Conservation (phyloP, 2,888 invertebrate species). For the Alcis repandata region DNA sequence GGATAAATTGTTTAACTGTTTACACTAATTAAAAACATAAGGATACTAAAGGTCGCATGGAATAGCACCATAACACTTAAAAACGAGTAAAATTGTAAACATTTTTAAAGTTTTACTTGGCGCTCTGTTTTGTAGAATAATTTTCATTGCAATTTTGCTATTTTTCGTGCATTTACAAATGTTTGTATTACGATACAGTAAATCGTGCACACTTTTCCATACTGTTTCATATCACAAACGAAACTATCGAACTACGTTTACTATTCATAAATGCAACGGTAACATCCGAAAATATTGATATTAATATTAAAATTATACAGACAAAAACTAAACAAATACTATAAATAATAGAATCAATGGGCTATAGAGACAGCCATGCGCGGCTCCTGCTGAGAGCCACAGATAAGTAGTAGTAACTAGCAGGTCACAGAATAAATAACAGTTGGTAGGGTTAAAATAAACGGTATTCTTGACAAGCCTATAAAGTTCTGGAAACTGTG, state of each 20-base stretch:
- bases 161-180: no score
- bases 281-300: slow-evolving; percentile 30
- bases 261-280: slow-evolving; percentile 38
- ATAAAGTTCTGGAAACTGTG: no score
- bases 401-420: neutral
- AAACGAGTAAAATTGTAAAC: no score
- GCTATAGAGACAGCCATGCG: slow-evolving; percentile 12
- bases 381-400: slow-evolving; percentile 24
- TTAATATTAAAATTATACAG: slow-evolving; percentile 30
- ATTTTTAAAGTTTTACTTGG: no score
- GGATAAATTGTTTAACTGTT: no score
- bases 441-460: neutral
- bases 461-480: neutral
- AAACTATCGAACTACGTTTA: slow-evolving; percentile 5
- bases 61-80: no score
- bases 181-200: no score
- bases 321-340: slow-evolving; percentile 28
- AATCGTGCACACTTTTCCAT: neutral
- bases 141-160: no score
- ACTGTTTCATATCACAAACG: neutral
- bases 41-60: no score
- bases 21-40: no score
- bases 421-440: neutral
- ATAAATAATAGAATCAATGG: slow-evolving; percentile 35
- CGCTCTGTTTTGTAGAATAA: no score